phyloP scores from a whole-genome alignment of 2,888 invertebrate species.

The Apamea crenata region DNA sequence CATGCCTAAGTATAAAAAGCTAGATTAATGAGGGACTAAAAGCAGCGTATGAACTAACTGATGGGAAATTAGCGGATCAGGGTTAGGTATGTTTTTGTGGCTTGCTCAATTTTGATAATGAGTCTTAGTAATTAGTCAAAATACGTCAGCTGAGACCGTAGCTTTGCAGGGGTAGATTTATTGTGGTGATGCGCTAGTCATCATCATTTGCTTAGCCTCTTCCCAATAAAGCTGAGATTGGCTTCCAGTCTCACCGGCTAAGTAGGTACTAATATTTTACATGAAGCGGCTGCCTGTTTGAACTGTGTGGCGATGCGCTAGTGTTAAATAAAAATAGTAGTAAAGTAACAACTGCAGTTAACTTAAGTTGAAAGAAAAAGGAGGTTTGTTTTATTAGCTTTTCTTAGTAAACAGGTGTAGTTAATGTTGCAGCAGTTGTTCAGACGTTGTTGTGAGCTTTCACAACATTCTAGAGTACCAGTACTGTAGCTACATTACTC shows the following conservation, averaged over 20 bases:
- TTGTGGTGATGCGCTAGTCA: not conserved
- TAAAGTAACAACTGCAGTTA: conserved; percentile 2
- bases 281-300: not conserved
- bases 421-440: conserved; percentile 43
- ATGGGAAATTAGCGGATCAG: conserved; percentile 61
- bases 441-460: conserved; percentile 1
- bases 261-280: not conserved
- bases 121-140: conserved; percentile 15
- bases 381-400: conserved; percentile 43
- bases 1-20: conserved; percentile 80
- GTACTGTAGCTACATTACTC: not conserved
- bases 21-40: conserved; percentile 75
- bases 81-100: conserved; percentile 47
- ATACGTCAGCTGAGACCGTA: not conserved
- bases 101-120: conserved; percentile 21
- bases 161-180: not conserved
- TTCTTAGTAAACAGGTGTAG: conserved; percentile 46
- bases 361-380: conserved; percentile 31
- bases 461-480: not conserved
- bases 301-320: not conserved
- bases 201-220: not conserved
- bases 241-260: not conserved
- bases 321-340: conserved; percentile 8
- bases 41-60: conserved; percentile 60
- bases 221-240: not conserved